Percentiles rank a stretch among this genome's conserved stretches.
These are phyloP conservation scores for Myzus persicae DNA, from an alignment of 1,140 invertebrate species.

Conservation along the genomic window DNA sequence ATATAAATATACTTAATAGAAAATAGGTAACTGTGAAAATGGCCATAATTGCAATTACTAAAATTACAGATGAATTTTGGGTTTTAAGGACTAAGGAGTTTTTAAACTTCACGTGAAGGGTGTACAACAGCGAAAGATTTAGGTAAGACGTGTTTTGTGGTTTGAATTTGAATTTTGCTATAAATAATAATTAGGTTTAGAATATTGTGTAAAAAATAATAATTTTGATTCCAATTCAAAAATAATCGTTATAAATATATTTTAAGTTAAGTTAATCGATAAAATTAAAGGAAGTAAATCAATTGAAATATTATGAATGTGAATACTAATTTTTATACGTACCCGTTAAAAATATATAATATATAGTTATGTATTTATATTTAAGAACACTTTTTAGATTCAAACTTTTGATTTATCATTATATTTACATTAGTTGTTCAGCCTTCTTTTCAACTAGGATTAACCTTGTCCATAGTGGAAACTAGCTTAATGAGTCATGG, in stretches of 20 bases:
- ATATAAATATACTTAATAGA: not conserved
- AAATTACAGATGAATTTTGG: not conserved
- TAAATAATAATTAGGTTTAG: not conserved
- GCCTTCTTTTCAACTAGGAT: constrained; percentile 14
- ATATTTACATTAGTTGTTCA: not conserved
- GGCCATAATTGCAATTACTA: not conserved
- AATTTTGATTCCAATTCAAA: not conserved
- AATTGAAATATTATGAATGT: not conserved
- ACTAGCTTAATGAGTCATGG: constrained; percentile 24
- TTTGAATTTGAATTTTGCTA: not conserved
- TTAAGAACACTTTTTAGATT: not conserved
- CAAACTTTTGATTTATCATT: constrained; percentile 1
- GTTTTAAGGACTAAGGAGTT: not conserved
- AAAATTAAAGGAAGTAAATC: not conserved
- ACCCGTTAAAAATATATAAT: not conserved
- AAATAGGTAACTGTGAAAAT: not conserved
- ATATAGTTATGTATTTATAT: not conserved
- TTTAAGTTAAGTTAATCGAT: not conserved
- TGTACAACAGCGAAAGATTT: not conserved
- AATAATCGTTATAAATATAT: not conserved
- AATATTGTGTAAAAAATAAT: not conserved
- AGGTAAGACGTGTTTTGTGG: not conserved
- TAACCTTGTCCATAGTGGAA: not conserved
- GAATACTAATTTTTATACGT: not conserved
- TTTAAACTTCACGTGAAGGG: not conserved